phyloP scores from a whole-genome alignment of 2,888 invertebrate species.

The Nomada ruficornis region DNA sequence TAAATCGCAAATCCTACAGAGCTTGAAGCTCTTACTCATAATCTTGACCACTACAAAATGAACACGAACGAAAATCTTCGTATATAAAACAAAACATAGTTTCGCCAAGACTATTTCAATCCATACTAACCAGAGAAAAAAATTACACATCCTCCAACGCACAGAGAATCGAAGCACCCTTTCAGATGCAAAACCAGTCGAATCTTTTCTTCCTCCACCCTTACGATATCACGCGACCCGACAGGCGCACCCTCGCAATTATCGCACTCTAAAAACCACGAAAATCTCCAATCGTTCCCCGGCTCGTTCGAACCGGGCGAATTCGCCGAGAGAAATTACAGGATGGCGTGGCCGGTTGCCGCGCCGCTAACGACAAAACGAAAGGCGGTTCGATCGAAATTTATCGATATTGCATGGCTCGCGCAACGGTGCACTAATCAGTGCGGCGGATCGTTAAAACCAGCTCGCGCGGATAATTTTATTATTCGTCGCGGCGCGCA shows the following conservation, averaged over 20 bases:
- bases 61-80: too few species aligned
- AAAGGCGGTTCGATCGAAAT: slow-evolving; percentile 32
- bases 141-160: too few species aligned
- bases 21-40: too few species aligned
- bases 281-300: background rate
- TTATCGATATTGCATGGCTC: slow-evolving; percentile 30
- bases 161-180: too few species aligned
- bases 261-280: background rate
- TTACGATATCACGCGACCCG: too few species aligned
- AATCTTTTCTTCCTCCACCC: too few species aligned
- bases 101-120: too few species aligned
- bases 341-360: slow-evolving; percentile 18
- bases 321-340: slow-evolving; percentile 23
- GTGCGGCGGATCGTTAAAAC: background rate
- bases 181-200: too few species aligned
- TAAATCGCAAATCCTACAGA: background rate
- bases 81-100: too few species aligned
- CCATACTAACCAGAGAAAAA: too few species aligned
- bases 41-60: too few species aligned
- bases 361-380: slow-evolving; percentile 28
- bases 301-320: background rate
- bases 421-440: background rate
- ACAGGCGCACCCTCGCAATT: background rate
- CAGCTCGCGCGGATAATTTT: slow-evolving; percentile 15
- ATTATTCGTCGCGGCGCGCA: slow-evolving; percentile 20